These are phyloP conservation scores for Ctenicera cuprea DNA, from an alignment of 2,888 invertebrate genomes.

Conservation along the genomic window DNA sequence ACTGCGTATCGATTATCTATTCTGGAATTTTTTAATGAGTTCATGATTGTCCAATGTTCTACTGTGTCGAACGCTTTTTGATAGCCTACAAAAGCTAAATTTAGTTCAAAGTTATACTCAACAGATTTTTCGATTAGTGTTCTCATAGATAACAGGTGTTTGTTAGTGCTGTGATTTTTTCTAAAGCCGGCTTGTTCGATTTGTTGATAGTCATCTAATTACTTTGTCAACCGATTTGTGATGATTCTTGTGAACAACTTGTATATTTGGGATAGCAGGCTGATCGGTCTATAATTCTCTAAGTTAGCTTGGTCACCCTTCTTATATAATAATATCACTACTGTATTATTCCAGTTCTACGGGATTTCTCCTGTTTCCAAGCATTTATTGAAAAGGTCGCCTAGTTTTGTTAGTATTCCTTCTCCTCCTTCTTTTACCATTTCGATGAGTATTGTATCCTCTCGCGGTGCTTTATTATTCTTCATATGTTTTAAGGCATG, in stretches of 20 bases:
- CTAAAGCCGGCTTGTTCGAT: constrained; percentile 3
- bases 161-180: background rate
- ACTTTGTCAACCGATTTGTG: constrained; percentile 11
- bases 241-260: constrained; percentile 8
- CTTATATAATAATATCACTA: constrained; percentile 12
- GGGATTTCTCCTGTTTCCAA: constrained; percentile 7
- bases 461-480: too few species aligned
- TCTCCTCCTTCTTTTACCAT: constrained; percentile 22
- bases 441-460: constrained; percentile 16
- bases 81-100: too few species aligned
- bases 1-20: constrained; percentile 4
- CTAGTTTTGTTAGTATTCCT: too few species aligned
- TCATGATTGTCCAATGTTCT: background rate
- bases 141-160: background rate
- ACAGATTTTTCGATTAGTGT: background rate
- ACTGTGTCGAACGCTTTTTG: too few species aligned
- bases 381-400: constrained; percentile 15
- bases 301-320: constrained; percentile 16
- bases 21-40: constrained; percentile 5
- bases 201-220: constrained; percentile 14
- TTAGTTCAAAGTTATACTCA: constrained; percentile 7
- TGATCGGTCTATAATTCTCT: too few species aligned
- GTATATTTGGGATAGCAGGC: background rate
- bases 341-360: constrained; percentile 12
- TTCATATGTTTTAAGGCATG: too few species aligned